A percentile compares a stretch with the other conserved stretches of the same genome.
Evolutionary conservation across 2,797 vertebrate species (phyloP).

Genomic region (Gymnocypris eckloni): DNA sequence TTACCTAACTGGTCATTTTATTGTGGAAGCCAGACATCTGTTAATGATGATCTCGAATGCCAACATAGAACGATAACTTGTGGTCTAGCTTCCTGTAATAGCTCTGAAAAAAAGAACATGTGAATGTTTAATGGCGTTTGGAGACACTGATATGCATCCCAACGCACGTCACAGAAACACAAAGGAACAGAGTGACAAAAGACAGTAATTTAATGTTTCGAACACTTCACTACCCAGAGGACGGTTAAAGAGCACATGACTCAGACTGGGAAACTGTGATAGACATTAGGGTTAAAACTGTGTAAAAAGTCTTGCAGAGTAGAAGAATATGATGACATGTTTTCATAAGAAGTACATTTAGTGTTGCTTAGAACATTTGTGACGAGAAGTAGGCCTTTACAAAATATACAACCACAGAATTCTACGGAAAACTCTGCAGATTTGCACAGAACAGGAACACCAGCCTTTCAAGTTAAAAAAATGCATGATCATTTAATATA

Average conservation of each 20-base stretch:
- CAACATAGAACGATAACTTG: constrained; percentile 30
- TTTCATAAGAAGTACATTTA: constrained; percentile 1
- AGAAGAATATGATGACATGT: background rate
- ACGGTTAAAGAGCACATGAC: background rate
- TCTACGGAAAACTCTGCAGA: background rate
- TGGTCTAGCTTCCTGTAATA: constrained; percentile 51
- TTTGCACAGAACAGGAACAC: background rate
- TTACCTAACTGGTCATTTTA: constrained; percentile 15
- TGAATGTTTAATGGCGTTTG: constrained; percentile 60
- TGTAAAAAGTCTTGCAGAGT: background rate
- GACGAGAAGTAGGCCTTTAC: background rate
- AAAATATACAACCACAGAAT: background rate
- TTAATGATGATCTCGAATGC: constrained; percentile 40
- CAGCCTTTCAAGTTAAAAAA: background rate
- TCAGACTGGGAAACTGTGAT: background rate
- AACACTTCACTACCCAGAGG: background rate
- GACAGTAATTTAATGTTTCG: constrained; percentile 8
- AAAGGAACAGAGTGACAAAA: constrained; percentile 40
- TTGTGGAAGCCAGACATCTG: constrained; percentile 17
- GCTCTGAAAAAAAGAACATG: constrained; percentile 57
- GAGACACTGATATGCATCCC: constrained; percentile 53
- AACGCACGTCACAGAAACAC: constrained; percentile 39
- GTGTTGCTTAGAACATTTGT: background rate
- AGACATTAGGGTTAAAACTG: constrained; percentile 14
- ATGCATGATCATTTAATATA: background rate